Base-by-base conservation (phyloP, 2,888 invertebrate species). In the Spisula subtruncata region DNA sequence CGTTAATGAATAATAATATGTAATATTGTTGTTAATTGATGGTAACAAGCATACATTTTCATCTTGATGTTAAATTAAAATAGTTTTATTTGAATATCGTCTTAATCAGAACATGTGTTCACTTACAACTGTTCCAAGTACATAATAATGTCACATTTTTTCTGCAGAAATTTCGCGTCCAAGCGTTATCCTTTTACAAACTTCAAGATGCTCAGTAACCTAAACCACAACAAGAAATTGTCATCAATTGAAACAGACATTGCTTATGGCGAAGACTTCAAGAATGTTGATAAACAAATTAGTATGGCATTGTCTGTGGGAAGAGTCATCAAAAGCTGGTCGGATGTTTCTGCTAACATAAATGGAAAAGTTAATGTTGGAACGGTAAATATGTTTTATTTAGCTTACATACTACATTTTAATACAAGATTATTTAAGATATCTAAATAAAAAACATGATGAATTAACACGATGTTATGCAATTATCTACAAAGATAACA, bases 221-320 rank as follows among this genome's bases (percentile, higher is more conserved):
- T 93, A 18, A 89, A 92, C 75, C 92, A 93, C 81, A 94, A 93
- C 84, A 90, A 85, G 25, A 92, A 91, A 84, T 89, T 89, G 51
- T 92, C 93, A 12, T 92, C 92, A n/a, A 81, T 91, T 20, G 88
- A 89, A 32, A n/a, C 93, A 35, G 89, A 92, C 51, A 41, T 94
- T 1, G 82, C 79, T 6, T 94, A 94, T 83, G 94, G 94, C 41
- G 46, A 86, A 14, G 89, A 94, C 82, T 87, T 91, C 56, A 93
- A 93, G 51, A 92, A 94, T 81, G 56, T 75, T 4, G 83, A 90
- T 66, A 93, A 92, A 54, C 90, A 90, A 46, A 91, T 94, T 14
- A 85, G 71, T 32, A 16, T 93, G 1, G n/a, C 87, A 14, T 88
- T 89, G 14, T 85, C 87, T n/a, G 32, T 93, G 16, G 91, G 93